Base-by-base conservation (phyloP, 2,888 invertebrate genomes). In the Ochropleura leucogaster region DNA sequence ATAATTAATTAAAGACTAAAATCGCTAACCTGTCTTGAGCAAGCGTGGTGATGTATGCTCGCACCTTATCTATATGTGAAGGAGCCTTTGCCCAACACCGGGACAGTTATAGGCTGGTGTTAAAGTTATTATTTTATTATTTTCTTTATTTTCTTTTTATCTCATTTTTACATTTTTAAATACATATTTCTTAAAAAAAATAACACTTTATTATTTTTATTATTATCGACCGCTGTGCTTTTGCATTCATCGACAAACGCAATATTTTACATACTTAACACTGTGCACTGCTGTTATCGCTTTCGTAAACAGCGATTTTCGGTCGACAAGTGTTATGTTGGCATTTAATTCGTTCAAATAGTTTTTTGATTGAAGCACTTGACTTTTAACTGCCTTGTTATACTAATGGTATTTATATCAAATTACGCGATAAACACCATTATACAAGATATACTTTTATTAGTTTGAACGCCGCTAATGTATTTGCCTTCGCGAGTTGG, bases 311-410 rank as follows among this genome's bases (percentile, higher is more conserved):
- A 16, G 2, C 16, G 16, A 16, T 16, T 30, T 14, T 30, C 7
- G 3, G 14, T 20, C 55, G 0, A 12, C 10, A 55, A 18, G 40
- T 18, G 40, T 67, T 1, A 67, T 55, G 42, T 55, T 67, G 7
- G 16, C n/a, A n/a, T 40, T 16, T 42, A 12, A 67, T 53, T 53
- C 4, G 40, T 30, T 55, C 47, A 47, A 59, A 47, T 63, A n/a
- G 20, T 64, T 55, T 6, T 44, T 68, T 46, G 42, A 80, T 73
- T 57, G 60, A 51, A 57, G 12, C 62, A 80, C 51, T 80, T 44
- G 64, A 77, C 30, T 64, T 66, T 67, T 74, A 62, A 18, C 12
- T 46, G 55, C 4, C 51, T 59, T 64, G 74, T 73, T 67, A 5
- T 16, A 47, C 4, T 63, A 67, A 68, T 59, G 30, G 49, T 47